Base-by-base conservation (phyloP, 2,888 invertebrate genomes). In the Autographa pulchrina region DNA sequence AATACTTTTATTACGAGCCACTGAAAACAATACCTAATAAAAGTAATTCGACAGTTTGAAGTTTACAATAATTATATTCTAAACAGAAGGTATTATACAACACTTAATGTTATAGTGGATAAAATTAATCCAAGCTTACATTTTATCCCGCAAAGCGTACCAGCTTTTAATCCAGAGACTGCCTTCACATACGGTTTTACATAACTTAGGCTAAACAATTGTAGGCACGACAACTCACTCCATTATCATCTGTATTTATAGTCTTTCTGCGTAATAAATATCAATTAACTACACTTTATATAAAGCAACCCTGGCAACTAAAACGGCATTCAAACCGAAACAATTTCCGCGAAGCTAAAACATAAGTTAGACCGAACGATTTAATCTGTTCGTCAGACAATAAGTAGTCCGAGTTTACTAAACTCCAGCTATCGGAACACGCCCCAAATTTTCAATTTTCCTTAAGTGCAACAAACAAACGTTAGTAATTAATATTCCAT, bases 391-490 rank as follows among this genome's bases (percentile, higher is more conserved):
- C 14, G 25, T 43, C 25, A 48, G 18, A 18, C 43, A 6, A 1
- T 31, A n/a, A n/a, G n/a, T n/a, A n/a, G 58, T 61, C 48, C 14
- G 60, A 62, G 59, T 71, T 75, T 75, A 13, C 48, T 25, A 62
- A 69, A 62, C 59, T 69, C 52, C 65, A 71, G 69, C 79, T 79
- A 62, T 35, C 18, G n/a, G 62, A n/a, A 65, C 25, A 65, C 48
- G 31, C 31, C 41, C 54, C 56, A 70, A 66, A 72, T 72, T 62
- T 63, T 70, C 74, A 74, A 80, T 74, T 74, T 64, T 4, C 59
- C 32, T 58, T 68, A 48, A 75, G 70, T 80, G 80, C 73, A 78
- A 72, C 64, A 73, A 75, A 78, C 74, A 71, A 63, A 65, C 18
- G 16, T 62, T 54, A 62, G 69, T 72, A 75, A 80, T 73, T 62